Base-by-base conservation (phyloP, 2,888 invertebrate genomes). In the Coleophora deauratella region DNA sequence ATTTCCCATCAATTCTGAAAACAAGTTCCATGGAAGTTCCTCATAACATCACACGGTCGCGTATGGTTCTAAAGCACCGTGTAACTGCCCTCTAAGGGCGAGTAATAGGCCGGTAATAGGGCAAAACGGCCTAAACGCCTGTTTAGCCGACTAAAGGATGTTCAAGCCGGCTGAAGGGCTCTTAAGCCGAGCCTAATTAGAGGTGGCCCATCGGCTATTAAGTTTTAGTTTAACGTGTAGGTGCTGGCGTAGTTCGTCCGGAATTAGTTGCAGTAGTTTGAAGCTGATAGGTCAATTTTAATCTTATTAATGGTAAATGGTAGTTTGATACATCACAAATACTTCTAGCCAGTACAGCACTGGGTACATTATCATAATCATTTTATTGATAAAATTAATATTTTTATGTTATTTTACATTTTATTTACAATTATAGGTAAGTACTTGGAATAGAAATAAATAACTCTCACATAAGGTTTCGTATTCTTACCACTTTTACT, bases 21-120 rank as follows among this genome's bases (percentile, higher is more conserved):
- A 39, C 27, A 33, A 31, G 9, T 27, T 36, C 35, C 1, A 14
- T 21, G 21, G 21, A n/a, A 21, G 21, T 21, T 21, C 21, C 21
- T 6, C 21, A 21, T 21, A 21, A 21, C 47, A 42, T 47, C 39
- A 15, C 21, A 21, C 21, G 21, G 21, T 21, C 6, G 21, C 3
- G 6, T 21, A 21, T 21, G 3, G 6, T 21, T 21, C 21, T 21
- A 21, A 21, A 21, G 21, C 21, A 21, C 6, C 21, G 21, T 21
- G 21, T 21, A 21, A 21, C 52, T 45, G 46, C 46, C 47, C 53
- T 57, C 54, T 54, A 59, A 57, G 51, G 59, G 51, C 51, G 48
- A 51, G 53, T 62, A 62, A 68, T 59, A 47, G 57, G 42, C 37
- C 55, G 49, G 59, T 66, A 61, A 68, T 62, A 59, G 64, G 45